Evolutionary conservation across 1,140 invertebrate genomes (phyloP), one percentile per base, ranked within the genome.

Genomic region (Cherax destructor): DNA sequence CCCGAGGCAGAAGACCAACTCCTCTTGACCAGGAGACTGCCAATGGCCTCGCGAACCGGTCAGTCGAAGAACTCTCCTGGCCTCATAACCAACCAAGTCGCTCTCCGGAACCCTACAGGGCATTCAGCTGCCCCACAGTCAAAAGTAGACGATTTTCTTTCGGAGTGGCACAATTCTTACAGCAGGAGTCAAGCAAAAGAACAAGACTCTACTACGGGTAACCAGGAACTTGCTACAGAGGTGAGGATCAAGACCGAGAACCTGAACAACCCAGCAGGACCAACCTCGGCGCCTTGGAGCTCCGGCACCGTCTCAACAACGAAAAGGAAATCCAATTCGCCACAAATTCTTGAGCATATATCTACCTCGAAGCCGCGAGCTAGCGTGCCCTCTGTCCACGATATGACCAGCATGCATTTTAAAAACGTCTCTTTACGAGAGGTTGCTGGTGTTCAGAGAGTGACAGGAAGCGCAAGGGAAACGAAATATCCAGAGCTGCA

Each of bases 361-460:
- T 41, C 30, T 41, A 9, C 13, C 21, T 24, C 13, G 13, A 56
- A 21, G 11, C 13, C 24, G 2, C 76, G 0, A 56, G 52, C 24
- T 18, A 52, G 24, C 50, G 21, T 59, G 13, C 80, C 80, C 52
- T 83, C 80, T 59, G 52, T 83, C 3, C 80, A 83, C n/a, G 80
- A 83, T 21, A 83, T 83, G 80, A 83, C 80, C 24, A 83, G 80
- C n/a, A 61, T 83, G 80, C 80, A 83, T 52, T 83, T 56, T 59
- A 83, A 59, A n/a, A 24, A 61, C 4, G 18, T 47, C 47, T 21
- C 47, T 21, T 13, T 10, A 9, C 9, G 9, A 10, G 0, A 11
- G 6, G 50, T 16, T 79, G 2, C 4, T 79, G 16, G 30, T 30
- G 11, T 30, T 6, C 69, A 4, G 11, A 30, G 9, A 0, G 69